Conservation (phyloP, 2,797 vertebrate genomes). For the Poecilia wingei region DNA sequence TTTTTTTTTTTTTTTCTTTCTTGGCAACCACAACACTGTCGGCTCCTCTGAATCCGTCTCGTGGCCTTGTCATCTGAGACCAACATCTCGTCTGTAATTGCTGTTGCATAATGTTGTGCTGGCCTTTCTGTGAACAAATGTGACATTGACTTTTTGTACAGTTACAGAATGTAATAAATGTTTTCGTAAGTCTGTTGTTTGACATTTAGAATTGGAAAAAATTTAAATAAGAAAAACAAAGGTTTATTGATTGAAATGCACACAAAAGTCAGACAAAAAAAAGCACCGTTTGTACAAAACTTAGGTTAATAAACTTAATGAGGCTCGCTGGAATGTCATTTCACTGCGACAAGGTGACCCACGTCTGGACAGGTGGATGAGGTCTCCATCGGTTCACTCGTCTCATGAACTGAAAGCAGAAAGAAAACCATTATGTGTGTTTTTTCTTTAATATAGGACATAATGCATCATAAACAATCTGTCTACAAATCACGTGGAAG, state of each 20-base stretch:
- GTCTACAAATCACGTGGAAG: neutral
- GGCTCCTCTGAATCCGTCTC: slow-evolving; percentile 60
- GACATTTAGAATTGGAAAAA: neutral
- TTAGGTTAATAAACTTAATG: slow-evolving; percentile 52
- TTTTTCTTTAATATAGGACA: neutral
- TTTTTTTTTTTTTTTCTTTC: slow-evolving; percentile 17
- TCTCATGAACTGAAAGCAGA: slow-evolving; percentile 69
- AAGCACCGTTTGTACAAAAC: slow-evolving; percentile 69
- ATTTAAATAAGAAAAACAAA: slow-evolving; percentile 42
- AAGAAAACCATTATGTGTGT: neutral
- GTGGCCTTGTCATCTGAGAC: slow-evolving; percentile 65
- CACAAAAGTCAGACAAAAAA: slow-evolving; percentile 73
- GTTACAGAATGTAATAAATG: slow-evolving; percentile 80
- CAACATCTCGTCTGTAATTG: slow-evolving; percentile 50
- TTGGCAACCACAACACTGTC: slow-evolving; percentile 32
- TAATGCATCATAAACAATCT: neutral
- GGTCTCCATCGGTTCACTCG: slow-evolving; percentile 72
- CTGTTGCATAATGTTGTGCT: slow-evolving; percentile 48
- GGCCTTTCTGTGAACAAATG: slow-evolving; percentile 72
- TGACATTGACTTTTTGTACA: slow-evolving; percentile 75
- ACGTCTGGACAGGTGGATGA: slow-evolving; percentile 49
- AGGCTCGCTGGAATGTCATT: slow-evolving; percentile 30
- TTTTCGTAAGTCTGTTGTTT: slow-evolving; percentile 66
- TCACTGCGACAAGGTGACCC: slow-evolving; percentile 44
- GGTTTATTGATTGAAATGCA: slow-evolving; percentile 79